Evolutionary conservation across 2,797 vertebrate species (phyloP).

Genomic region (Agapornis canus): DNA sequence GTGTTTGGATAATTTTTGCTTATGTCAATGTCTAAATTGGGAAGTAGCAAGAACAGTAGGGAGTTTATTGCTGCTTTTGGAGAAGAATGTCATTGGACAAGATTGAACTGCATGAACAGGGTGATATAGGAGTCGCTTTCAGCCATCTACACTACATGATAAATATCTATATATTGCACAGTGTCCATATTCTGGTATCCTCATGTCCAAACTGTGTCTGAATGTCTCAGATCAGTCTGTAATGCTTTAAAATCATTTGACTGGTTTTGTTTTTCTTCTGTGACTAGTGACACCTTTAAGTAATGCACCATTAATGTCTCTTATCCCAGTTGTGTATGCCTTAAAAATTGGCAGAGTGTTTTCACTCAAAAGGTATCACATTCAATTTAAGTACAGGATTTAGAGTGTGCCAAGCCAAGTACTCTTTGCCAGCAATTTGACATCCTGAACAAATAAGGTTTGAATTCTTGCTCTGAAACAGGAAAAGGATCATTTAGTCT

Average conservation of each 20-base stretch:
- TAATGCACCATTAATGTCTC: background rate
- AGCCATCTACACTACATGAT: background rate
- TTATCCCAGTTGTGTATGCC: background rate
- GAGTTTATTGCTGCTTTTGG: background rate
- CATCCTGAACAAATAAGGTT: slow-evolving; percentile 66
- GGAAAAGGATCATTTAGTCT: slow-evolving; percentile 70
- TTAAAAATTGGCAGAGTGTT: slow-evolving; percentile 36
- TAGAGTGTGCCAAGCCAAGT: slow-evolving; percentile 33
- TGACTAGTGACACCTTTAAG: background rate
- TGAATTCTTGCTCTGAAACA: slow-evolving; percentile 67
- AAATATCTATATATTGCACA: background rate
- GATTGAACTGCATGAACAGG: background rate
- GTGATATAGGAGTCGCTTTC: background rate
- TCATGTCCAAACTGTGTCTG: background rate
- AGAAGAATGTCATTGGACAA: background rate
- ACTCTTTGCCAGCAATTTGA: slow-evolving; percentile 52
- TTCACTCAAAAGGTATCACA: slow-evolving; percentile 46
- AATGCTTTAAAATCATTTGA: background rate
- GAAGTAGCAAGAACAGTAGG: background rate
- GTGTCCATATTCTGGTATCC: background rate
- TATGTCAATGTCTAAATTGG: background rate
- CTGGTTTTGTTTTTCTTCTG: background rate
- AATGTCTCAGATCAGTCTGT: background rate
- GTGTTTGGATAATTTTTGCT: background rate
- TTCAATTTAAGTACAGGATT: slow-evolving; percentile 64